Percentiles rank a stretch among this genome's conserved stretches.
phyloP scores from a whole-genome alignment of 2,888 invertebrate species.

The Lampropteryx suffumata region DNA sequence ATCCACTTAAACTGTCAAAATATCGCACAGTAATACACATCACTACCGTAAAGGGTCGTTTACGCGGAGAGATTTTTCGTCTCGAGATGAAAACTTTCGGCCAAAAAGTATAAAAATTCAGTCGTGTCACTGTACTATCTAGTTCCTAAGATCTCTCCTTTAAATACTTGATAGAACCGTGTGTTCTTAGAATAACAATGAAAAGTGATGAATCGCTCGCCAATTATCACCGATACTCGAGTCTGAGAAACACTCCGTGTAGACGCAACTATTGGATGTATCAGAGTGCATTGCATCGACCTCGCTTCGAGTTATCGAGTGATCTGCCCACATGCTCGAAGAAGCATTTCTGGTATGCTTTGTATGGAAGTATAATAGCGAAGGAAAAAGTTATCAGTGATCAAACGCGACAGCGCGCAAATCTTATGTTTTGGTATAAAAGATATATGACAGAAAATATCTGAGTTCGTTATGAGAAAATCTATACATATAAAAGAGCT shows the following conservation, averaged over 20 bases:
- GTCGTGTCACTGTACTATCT: no score
- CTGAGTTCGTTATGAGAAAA: not conserved
- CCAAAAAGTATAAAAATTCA: no score
- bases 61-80: no score
- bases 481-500: no score
- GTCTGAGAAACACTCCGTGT: not conserved
- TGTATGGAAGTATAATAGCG: slow-evolving; percentile 14
- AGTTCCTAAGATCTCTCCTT: no score
- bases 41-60: not conserved
- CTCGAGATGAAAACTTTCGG: no score
- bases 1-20: slow-evolving; percentile 22
- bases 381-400: slow-evolving; percentile 11
- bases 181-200: no score
- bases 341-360: slow-evolving; percentile 19
- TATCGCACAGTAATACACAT: slow-evolving; percentile 22
- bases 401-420: not conserved
- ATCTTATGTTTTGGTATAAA: not conserved
- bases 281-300: slow-evolving; percentile 7
- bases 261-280: slow-evolving; percentile 1
- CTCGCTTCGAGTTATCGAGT: slow-evolving; percentile 10
- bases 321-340: slow-evolving; percentile 16
- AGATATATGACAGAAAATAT: no score
- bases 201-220: no score
- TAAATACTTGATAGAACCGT: no score
- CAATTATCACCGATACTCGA: no score